Base-by-base conservation (phyloP, 1,140 invertebrate species). In the Dendroctonus ponderosae region DNA sequence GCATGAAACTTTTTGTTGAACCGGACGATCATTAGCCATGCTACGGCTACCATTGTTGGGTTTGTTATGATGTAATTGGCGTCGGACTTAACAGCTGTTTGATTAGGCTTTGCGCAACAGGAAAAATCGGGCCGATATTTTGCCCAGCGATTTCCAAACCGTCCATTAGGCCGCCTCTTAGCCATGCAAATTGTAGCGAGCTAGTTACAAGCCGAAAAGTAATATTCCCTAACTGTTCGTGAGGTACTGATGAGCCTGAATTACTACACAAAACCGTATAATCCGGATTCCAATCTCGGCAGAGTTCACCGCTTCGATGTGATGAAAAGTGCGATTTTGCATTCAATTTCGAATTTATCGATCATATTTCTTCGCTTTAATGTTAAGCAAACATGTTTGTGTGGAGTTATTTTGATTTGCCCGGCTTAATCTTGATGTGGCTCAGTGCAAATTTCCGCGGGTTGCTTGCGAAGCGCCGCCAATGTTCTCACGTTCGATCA, bases 141-240 rank as follows among this genome's bases (percentile, higher is more conserved):
- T 26, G 26, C 26, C 26, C 26, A 26, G 26, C 26, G 3, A 26
- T 26, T 26, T 26, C 26, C 26, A 26, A 2, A 26, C 26, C 26
- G 26, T 26, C 26, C 26, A 26, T 26, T 26, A 26, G 26, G 26
- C 26, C 26, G 26, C 1, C 26, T 26, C 26, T 26, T 26, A 26
- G 26, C 26, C 26, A 26, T 26, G 26, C 26, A 26, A 26, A 26
- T 26, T 26, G 26, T 26, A 26, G 26, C 26, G 26, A 26, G 26
- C 26, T 26, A 26, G 26, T 26, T 26, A 26, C 39, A 41, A 56
- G 53, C 39, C 53, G 53, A 56, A 56, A 46, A 56, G 53, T 56
- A 56, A 56, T 56, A 39, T 56, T 40, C 38, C 53, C 39, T 56
- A 56, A 56, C 53, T 56, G 53, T 56, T 56, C 53, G 53, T 56